phyloP scores from a whole-genome alignment of 1,140 invertebrate genomes.

The Olivierus martensii region DNA sequence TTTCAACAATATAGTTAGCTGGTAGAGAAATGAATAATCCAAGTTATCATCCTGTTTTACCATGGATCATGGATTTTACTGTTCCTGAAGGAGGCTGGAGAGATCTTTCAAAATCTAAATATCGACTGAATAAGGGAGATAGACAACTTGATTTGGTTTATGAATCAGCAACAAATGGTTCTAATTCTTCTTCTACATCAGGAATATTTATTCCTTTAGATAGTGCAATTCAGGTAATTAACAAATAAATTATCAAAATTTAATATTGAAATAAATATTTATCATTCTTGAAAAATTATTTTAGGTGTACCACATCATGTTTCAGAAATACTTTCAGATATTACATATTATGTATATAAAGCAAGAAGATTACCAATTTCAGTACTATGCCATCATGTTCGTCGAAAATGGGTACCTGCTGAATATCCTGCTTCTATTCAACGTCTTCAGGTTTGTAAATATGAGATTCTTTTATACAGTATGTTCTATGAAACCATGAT shows the following conservation, averaged over 20 bases:
- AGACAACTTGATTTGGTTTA: slow-evolving; percentile 86
- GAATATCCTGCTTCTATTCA: slow-evolving; percentile 91
- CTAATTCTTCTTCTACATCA: slow-evolving; percentile 3
- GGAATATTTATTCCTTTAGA: too few relatives aligned
- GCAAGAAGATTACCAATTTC: slow-evolving; percentile 61
- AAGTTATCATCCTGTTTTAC: slow-evolving; percentile 85
- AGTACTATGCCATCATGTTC: slow-evolving; percentile 78
- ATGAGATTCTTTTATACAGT: too few relatives aligned
- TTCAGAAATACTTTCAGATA: slow-evolving; percentile 88
- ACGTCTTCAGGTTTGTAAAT: slow-evolving; percentile 45
- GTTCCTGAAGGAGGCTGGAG: slow-evolving; percentile 71
- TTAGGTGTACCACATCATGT: slow-evolving; percentile 80
- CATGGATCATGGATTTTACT: slow-evolving; percentile 92
- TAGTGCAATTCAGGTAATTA: too few relatives aligned
- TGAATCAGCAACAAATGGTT: slow-evolving; percentile 31
- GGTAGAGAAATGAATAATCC: slow-evolving; percentile 67
- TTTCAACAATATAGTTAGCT: slow-evolving; percentile 53
- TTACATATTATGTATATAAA: slow-evolving; percentile 95
- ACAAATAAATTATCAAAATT: background rate
- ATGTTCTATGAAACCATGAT: too few relatives aligned
- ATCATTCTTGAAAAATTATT: background rate
- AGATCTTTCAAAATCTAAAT: slow-evolving; percentile 89
- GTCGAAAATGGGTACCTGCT: slow-evolving; percentile 83
- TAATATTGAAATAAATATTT: background rate
- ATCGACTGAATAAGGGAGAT: slow-evolving; percentile 91